Evolutionary conservation across 2,888 invertebrate genomes (phyloP).

Genomic region (Dasysyrphus tricinctus): DNA sequence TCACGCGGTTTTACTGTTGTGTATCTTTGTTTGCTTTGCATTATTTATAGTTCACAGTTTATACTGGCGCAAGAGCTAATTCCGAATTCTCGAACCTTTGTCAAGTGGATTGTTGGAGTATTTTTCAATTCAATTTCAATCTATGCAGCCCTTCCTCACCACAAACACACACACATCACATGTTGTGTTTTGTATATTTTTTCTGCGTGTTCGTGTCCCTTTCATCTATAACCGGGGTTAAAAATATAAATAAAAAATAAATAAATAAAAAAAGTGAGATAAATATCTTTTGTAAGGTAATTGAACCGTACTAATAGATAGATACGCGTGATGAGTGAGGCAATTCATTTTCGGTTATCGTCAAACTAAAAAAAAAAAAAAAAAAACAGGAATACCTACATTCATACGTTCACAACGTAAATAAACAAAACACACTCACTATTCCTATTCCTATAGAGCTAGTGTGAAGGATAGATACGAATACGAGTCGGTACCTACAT

Average conservation of each 20-base stretch:
- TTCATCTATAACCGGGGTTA: conserved; percentile 9
- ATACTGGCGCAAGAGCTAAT: conserved; percentile 12
- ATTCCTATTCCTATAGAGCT: neutral
- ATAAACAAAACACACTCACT: conserved; percentile 61
- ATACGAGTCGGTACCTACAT: neutral
- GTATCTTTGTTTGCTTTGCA: conserved; percentile 19
- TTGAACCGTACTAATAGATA: conserved; percentile 60
- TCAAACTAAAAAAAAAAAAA: conserved; percentile 36
- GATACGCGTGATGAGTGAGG: conserved; percentile 67
- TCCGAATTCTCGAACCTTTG: conserved; percentile 31
- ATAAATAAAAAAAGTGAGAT: conserved; percentile 30
- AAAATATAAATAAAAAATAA: conserved; percentile 44
- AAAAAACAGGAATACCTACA: conserved; percentile 32
- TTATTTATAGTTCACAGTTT: conserved; percentile 27
- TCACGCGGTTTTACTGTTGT: neutral
- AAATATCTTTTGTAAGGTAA: conserved; percentile 64
- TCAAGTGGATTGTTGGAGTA: conserved; percentile 36
- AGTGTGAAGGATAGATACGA: conserved; percentile 7
- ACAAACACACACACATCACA: no score
- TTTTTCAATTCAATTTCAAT: conserved; percentile 30
- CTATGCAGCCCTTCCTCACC: neutral
- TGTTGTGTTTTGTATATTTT: neutral
- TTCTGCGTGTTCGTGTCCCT: conserved; percentile 2
- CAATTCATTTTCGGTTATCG: conserved; percentile 69
- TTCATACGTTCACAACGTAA: conserved; percentile 40